These are phyloP conservation scores for Tachyglossus aculeatus DNA, from an alignment of 2,797 vertebrate genomes.

Conservation along the genomic window DNA sequence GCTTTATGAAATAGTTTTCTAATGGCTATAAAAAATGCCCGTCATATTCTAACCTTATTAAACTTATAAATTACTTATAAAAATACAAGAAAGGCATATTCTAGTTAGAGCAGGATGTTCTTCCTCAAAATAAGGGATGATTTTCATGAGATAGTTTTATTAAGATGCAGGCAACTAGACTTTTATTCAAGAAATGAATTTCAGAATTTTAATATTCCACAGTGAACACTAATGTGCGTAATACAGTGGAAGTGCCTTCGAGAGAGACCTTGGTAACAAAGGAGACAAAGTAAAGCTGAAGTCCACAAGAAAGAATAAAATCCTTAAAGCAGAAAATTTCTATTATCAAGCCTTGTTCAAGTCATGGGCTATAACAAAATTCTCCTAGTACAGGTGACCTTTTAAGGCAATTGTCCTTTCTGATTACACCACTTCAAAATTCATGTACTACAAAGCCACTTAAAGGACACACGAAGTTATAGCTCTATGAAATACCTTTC, in stretches of 20 bases:
- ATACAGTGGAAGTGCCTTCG: neutral
- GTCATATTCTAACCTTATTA: neutral
- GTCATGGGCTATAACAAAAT: neutral
- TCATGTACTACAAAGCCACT: neutral
- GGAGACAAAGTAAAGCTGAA: neutral
- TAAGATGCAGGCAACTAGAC: neutral
- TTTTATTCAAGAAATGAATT: neutral
- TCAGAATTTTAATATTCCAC: neutral
- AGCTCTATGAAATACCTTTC: neutral
- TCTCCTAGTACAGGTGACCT: accelerated
- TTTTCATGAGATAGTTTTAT: too few relatives aligned
- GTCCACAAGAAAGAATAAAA: neutral
- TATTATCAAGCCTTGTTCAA: neutral
- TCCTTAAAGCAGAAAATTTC: neutral
- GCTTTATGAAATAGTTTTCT: neutral
- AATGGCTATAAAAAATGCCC: neutral
- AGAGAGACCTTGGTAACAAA: neutral
- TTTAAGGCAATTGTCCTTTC: neutral
- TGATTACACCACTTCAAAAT: neutral
- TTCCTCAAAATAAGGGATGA: neutral
- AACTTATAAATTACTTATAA: too few relatives aligned
- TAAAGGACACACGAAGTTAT: neutral
- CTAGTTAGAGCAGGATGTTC: neutral
- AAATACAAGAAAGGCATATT: neutral
- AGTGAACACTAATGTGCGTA: neutral